Evolutionary conservation across 2,888 invertebrate species (phyloP).

Genomic region (Meteorus cinctellus): DNA sequence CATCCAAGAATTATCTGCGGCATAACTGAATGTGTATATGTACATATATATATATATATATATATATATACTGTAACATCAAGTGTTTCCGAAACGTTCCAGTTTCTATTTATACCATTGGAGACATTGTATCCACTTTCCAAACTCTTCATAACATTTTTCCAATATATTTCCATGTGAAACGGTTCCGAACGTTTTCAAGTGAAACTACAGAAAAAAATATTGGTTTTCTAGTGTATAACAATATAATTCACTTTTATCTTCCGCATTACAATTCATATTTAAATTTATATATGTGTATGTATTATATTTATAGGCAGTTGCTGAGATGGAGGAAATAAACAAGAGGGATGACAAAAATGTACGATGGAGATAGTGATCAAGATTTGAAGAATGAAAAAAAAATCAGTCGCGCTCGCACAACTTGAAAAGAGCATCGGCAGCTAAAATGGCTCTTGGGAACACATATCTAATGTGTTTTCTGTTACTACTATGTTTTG

Average conservation of each 20-base stretch:
- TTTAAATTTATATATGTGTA: background rate
- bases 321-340: background rate
- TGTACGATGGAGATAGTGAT: background rate
- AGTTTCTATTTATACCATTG: no score
- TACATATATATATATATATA: background rate
- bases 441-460: slow-evolving; percentile 52
- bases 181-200: background rate
- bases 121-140: no score
- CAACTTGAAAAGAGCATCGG: slow-evolving; percentile 64
- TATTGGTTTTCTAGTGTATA: no score
- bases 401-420: slow-evolving; percentile 42
- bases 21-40: background rate
- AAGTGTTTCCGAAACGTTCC: no score
- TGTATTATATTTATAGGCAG: background rate
- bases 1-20: slow-evolving; percentile 37
- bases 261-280: no score
- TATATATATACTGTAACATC: no score
- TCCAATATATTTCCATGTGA: no score
- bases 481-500: slow-evolving; percentile 67
- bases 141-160: no score
- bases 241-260: no score
- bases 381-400: slow-evolving; percentile 8
- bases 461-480: slow-evolving; percentile 56
- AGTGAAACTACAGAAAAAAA: background rate
- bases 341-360: slow-evolving; percentile 2